phyloP scores from a whole-genome alignment of 2,888 invertebrate species.

The Chorisops tibialis region DNA sequence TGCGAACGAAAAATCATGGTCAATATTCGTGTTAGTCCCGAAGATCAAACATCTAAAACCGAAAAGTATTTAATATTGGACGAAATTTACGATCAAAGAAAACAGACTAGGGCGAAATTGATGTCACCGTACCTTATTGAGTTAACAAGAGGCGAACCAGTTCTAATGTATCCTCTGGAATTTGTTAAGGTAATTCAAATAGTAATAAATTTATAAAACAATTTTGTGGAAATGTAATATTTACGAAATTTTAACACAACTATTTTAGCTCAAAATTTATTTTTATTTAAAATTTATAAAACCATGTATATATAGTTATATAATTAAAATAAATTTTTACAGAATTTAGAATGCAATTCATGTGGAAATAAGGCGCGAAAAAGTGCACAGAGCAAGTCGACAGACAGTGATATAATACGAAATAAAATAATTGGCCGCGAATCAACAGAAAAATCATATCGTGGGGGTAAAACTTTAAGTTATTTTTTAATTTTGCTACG shows the following conservation, averaged over 20 bases:
- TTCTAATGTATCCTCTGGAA: constrained; percentile 41
- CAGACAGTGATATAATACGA: too few relatives aligned
- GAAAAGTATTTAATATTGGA: constrained; percentile 40
- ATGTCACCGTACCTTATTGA: constrained; percentile 42
- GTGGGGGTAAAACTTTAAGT: too few relatives aligned
- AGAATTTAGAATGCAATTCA: constrained; percentile 8
- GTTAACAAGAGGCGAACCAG: constrained; percentile 39
- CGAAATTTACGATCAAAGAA: constrained; percentile 39
- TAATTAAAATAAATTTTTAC: too few relatives aligned
- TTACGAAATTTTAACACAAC: too few relatives aligned
- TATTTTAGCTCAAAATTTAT: background rate
- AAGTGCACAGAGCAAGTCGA: too few relatives aligned
- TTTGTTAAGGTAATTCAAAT: constrained; percentile 37
- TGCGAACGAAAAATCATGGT: constrained; percentile 39
- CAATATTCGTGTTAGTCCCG: constrained; percentile 38
- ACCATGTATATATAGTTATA: too few relatives aligned
- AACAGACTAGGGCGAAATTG: constrained; percentile 37
- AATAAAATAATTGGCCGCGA: too few relatives aligned
- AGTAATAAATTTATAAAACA: too few relatives aligned
- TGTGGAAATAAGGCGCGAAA: background rate
- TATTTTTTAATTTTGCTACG: too few relatives aligned
- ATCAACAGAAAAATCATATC: too few relatives aligned
- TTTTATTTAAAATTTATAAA: too few relatives aligned
- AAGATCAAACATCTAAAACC: constrained; percentile 34
- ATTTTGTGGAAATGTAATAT: too few relatives aligned